Percentiles rank a stretch among this genome's conserved stretches.
Evolutionary conservation across 2,888 invertebrate genomes (phyloP).

Genomic region (Lymantria monacha): DNA sequence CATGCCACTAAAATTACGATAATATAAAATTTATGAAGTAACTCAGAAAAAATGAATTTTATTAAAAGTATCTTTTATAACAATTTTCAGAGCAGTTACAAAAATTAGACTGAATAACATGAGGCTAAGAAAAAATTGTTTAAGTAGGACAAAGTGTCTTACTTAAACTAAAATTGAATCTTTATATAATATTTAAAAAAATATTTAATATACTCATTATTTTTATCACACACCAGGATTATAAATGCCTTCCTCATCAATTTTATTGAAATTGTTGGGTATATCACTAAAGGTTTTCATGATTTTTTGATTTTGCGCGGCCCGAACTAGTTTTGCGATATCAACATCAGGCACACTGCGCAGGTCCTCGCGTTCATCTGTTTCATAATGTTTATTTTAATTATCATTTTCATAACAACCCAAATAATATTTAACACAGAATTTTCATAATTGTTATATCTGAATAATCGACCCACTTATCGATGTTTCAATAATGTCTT

Average conservation of each 20-base stretch:
- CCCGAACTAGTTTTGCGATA: slow-evolving; percentile 70
- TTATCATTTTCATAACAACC: neutral
- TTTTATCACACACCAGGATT: slow-evolving; percentile 59
- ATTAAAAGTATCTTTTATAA: too few relatives aligned
- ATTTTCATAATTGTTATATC: too few relatives aligned
- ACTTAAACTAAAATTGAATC: too few relatives aligned
- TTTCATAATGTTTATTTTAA: slow-evolving; percentile 9
- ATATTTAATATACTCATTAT: neutral
- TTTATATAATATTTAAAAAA: too few relatives aligned
- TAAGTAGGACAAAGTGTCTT: too few relatives aligned
- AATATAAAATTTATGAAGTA: neutral
- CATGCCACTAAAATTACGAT: neutral
- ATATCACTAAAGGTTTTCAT: slow-evolving; percentile 63
- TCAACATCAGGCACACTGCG: slow-evolving; percentile 73
- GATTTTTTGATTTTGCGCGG: slow-evolving; percentile 63
- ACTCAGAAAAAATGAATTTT: too few relatives aligned
- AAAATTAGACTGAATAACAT: too few relatives aligned
- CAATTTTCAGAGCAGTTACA: too few relatives aligned
- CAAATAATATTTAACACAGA: too few relatives aligned
- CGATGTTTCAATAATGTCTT: too few relatives aligned
- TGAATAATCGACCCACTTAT: too few relatives aligned
- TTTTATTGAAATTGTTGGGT: slow-evolving; percentile 71
- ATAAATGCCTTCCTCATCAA: slow-evolving; percentile 72
- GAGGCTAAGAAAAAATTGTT: too few relatives aligned
- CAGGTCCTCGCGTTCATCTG: slow-evolving; percentile 75